Evolutionary conservation across 2,113 vertebrate genomes (phyloP), one percentile per base, ranked within the genome.

Genomic region (Crypturellus undulatus): DNA sequence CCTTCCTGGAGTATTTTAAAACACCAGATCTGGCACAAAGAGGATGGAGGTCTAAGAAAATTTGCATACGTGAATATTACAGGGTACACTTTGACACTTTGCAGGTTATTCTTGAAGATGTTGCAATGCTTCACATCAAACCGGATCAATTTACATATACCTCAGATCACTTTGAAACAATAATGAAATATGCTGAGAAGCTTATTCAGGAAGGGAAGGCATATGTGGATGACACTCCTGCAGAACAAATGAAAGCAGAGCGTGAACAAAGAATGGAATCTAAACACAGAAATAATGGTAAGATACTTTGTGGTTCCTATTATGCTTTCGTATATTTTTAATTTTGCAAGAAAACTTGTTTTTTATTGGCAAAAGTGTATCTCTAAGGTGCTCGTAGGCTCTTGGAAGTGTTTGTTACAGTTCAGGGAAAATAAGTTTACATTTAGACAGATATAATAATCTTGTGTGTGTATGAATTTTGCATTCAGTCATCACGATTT

Each of bases 91-190:
- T 79, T 91, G 20, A 70, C 54, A 30, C 30, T 77, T 59, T 91
- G 34, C 97, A 99, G 99, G 99, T 99, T 75, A 99, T 99, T 88
- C 97, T 99, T 97, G 99, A 99, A 97, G 99, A 99, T 6, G 98
- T 99, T 49, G 97, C 99, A 32, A 99, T 99, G 99, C 98, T 99
- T 63, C 99, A 99, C 86, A 99, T 99, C 96, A 98, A 98, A 67
- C 99, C 99, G 18, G 99, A 99, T 97, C 99, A 99, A 91, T 99
- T 99, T 97, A 99, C 99, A 67, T 99, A 99, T 88, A 99, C 99
- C 75, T 99, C 99, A 5, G 99, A 99, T 96, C 99, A 99, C 95
- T 99, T 99, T 93, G 98, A 98, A 93, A 97, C 76, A 52, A 99
- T 99, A 93, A 98, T 98, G 97, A 96, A 96, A 32, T 98, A 99